Conservation (phyloP, 2,113 vertebrate genomes). For the Vanacampus margaritifer region DNA sequence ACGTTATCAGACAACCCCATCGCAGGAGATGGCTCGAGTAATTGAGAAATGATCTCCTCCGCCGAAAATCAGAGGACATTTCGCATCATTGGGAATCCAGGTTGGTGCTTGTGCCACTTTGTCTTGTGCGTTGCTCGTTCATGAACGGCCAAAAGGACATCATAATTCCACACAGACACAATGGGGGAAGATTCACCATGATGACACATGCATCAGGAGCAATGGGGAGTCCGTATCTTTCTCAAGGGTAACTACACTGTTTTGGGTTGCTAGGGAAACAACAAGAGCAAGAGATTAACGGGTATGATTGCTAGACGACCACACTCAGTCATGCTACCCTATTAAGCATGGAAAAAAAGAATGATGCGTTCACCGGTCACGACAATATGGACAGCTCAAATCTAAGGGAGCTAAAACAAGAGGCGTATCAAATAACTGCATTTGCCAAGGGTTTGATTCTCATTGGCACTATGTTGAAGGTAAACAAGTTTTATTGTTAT, state of each 20-base stretch:
- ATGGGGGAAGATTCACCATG: not conserved
- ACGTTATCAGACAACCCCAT: constrained; percentile 1
- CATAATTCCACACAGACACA: not conserved
- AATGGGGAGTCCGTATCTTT: not conserved
- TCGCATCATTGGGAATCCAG: not conserved
- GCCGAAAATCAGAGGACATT: not conserved
- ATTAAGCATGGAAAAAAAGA: not conserved
- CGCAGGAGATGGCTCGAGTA: constrained; percentile 1
- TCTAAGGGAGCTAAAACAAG: too few relatives aligned
- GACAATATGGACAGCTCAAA: too few relatives aligned
- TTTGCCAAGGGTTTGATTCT: too few relatives aligned
- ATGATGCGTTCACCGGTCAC: not conserved
- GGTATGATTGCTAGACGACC: not conserved
- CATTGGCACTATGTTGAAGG: too few relatives aligned
- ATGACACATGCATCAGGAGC: not conserved
- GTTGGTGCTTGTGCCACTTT: not conserved
- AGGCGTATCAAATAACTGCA: too few relatives aligned
- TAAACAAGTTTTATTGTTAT: too few relatives aligned
- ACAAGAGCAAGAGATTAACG: not conserved
- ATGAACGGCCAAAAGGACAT: not conserved
- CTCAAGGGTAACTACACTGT: not conserved
- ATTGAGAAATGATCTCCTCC: constrained; percentile 5
- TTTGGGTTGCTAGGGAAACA: not conserved
- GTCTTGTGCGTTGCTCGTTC: not conserved
- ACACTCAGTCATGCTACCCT: not conserved